These are phyloP conservation scores for Laticauda laticaudata DNA, from an alignment of 2,113 vertebrate species.

Conservation along the genomic window DNA sequence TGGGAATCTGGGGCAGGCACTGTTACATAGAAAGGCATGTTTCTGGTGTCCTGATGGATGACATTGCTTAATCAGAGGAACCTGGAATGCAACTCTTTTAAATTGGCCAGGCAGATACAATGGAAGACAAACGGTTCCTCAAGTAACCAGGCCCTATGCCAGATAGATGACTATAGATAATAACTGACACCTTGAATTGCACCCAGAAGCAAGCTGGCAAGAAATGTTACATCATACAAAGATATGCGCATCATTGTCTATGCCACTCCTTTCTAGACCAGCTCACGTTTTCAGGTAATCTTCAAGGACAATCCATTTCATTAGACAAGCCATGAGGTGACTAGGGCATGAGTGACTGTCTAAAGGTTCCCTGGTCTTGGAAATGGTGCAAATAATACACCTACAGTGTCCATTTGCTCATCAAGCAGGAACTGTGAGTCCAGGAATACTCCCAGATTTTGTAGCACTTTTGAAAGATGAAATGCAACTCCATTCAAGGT, in stretches of 20 bases:
- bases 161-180: not conserved
- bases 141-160: not conserved
- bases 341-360: not conserved
- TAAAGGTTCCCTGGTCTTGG: not conserved
- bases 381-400: not conserved
- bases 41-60: not conserved
- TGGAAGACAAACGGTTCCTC: not conserved
- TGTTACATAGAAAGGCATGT: not conserved
- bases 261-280: not conserved
- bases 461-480: not conserved
- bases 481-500: not conserved
- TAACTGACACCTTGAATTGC: not conserved
- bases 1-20: not conserved
- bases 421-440: not conserved
- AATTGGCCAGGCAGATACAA: not conserved
- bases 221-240: not conserved
- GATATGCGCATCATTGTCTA: not conserved
- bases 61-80: not conserved
- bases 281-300: not conserved
- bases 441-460: not conserved
- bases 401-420: not conserved
- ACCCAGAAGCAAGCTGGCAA: not conserved
- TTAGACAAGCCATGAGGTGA: not conserved
- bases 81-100: not conserved
- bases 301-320: not conserved